These are phyloP conservation scores for Macaca nemestrina DNA, from an alignment of 2,113 vertebrate species.

Conservation along the genomic window DNA sequence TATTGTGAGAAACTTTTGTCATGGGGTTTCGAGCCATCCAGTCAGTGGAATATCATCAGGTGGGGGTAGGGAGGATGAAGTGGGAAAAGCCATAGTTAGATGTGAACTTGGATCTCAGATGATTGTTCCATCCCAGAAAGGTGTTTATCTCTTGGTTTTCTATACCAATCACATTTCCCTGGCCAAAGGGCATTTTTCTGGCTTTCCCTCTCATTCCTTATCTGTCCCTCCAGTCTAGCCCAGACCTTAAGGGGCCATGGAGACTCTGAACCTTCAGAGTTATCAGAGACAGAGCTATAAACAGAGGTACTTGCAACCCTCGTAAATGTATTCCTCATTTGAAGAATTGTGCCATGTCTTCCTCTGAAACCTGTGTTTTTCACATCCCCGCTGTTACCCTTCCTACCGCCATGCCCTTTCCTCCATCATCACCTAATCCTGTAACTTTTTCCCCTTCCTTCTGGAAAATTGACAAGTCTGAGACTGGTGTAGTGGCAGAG, in stretches of 20 bases:
- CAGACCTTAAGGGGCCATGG: conserved; percentile 58
- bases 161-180: not conserved
- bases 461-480: not conserved
- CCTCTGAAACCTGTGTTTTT: conserved; percentile 52
- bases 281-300: conserved; percentile 61
- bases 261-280: conserved; percentile 70
- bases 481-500: conserved; percentile 65
- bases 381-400: conserved; percentile 12
- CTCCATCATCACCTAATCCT: conserved; percentile 65
- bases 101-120: conserved; percentile 18
- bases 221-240: conserved; percentile 54
- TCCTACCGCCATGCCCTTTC: not conserved
- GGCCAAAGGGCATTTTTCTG: conserved; percentile 53
- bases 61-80: not conserved
- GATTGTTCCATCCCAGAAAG: conserved; percentile 30
- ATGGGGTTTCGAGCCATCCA: not conserved
- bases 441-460: conserved; percentile 71
- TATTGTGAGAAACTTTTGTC: conserved; percentile 18
- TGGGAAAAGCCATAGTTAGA: not conserved
- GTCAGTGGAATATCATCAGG: not conserved
- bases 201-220: conserved; percentile 54
- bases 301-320: conserved; percentile 43
- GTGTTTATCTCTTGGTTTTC: conserved; percentile 38
- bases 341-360: conserved; percentile 50
- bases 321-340: conserved; percentile 16